Percentiles rank a stretch among this genome's conserved stretches.
These are phyloP conservation scores for Chouioia cunea DNA, from an alignment of 2,888 invertebrate genomes.

Conservation along the genomic window DNA sequence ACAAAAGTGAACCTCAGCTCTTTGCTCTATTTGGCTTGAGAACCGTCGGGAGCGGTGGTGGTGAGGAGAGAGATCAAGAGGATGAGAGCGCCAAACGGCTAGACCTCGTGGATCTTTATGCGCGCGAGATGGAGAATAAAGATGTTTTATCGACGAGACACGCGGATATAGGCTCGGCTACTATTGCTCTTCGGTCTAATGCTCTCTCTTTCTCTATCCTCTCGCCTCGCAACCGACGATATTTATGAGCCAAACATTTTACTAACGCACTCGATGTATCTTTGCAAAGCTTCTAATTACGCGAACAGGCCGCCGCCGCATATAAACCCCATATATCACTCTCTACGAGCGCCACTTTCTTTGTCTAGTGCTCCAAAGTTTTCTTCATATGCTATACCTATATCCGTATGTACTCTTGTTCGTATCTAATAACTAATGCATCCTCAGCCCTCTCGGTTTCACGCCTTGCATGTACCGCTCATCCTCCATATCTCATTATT, in stretches of 20 bases:
- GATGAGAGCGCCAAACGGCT: neutral
- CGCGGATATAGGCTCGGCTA: too few relatives aligned
- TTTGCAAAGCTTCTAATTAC: constrained; percentile 35
- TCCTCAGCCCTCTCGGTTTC: too few relatives aligned
- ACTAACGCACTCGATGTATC: constrained; percentile 3
- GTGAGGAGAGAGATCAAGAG: too few relatives aligned
- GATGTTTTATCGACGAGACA: constrained; percentile 37
- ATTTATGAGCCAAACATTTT: constrained; percentile 32
- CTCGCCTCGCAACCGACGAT: constrained; percentile 14
- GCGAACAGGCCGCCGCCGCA: constrained; percentile 20
- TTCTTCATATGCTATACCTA: too few relatives aligned
- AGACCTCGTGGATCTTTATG: too few relatives aligned
- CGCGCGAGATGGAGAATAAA: constrained; percentile 37
- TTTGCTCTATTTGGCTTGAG: too few relatives aligned
- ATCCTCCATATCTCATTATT: too few relatives aligned
- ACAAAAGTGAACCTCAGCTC: neutral
- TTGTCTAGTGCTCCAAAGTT: neutral
- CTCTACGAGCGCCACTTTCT: neutral
- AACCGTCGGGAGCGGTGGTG: too few relatives aligned
- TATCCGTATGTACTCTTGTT: too few relatives aligned
- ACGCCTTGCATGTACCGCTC: too few relatives aligned
- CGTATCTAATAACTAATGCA: too few relatives aligned
- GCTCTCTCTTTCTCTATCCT: neutral
- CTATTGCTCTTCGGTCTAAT: neutral
- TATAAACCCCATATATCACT: constrained; percentile 20